Evolutionary conservation across 2,113 vertebrate species (phyloP).

Genomic region (Anhinga anhinga): DNA sequence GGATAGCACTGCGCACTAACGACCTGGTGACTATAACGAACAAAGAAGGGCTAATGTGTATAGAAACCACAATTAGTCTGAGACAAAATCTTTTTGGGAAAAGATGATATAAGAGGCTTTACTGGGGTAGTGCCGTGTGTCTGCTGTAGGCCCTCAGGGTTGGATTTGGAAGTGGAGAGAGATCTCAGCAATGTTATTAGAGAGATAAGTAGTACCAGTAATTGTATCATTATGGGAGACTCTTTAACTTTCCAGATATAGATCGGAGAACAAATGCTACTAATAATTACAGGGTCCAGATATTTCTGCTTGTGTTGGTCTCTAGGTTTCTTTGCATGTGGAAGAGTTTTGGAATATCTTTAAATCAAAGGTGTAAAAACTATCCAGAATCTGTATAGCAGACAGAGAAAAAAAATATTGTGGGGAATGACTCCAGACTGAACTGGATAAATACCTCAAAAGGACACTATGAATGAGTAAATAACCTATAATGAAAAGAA

Average conservation of each 20-base stretch:
- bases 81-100: background rate
- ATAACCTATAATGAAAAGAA: background rate
- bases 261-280: background rate
- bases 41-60: background rate
- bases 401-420: background rate
- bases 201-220: background rate
- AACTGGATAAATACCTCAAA: background rate
- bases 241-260: background rate
- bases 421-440: background rate
- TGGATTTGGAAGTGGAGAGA: background rate
- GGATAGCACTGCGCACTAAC: rapidly evolving
- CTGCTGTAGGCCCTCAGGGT: background rate
- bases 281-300: background rate
- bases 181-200: background rate
- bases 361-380: background rate
- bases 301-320: background rate
- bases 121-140: background rate
- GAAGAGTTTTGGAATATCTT: background rate
- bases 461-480: background rate
- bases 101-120: background rate
- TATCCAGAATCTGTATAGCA: background rate
- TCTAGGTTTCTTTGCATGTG: background rate
- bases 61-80: background rate
- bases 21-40: background rate
- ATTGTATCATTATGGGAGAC: background rate